These are phyloP conservation scores for Antennarius striatus DNA, from an alignment of 2,113 vertebrate genomes.

Conservation along the genomic window DNA sequence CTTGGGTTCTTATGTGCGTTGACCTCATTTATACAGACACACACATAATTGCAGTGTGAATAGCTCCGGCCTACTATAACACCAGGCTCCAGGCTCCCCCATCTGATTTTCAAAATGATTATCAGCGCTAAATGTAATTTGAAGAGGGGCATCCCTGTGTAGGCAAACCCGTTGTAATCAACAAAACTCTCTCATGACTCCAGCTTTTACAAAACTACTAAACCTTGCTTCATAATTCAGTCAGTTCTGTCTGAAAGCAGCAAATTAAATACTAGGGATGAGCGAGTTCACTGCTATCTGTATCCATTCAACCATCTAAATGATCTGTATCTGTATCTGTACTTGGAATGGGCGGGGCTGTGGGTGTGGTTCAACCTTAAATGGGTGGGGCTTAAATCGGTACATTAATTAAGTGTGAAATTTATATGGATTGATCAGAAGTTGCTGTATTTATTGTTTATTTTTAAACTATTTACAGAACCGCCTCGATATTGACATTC, in stretches of 20 bases:
- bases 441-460: too few relatives aligned
- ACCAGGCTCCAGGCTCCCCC: constrained; percentile 45
- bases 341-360: too few relatives aligned
- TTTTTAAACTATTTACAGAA: too few relatives aligned
- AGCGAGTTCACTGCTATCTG: too few relatives aligned
- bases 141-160: constrained; percentile 64
- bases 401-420: too few relatives aligned
- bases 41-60: constrained; percentile 68
- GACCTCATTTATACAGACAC: constrained; percentile 73
- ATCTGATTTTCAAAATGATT: constrained; percentile 65
- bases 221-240: neutral
- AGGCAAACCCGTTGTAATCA: constrained; percentile 44
- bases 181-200: constrained; percentile 29
- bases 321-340: too few relatives aligned
- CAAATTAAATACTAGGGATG: neutral
- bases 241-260: neutral
- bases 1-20: constrained; percentile 66
- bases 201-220: constrained; percentile 15
- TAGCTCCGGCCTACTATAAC: constrained; percentile 39
- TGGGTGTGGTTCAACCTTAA: too few relatives aligned
- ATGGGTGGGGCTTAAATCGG: too few relatives aligned
- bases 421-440: too few relatives aligned
- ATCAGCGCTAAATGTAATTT: constrained; percentile 64
- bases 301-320: too few relatives aligned
- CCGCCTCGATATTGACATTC: too few relatives aligned